Base-by-base conservation (phyloP, 1,140 invertebrate genomes). In the Anoplophora glabripennis region DNA sequence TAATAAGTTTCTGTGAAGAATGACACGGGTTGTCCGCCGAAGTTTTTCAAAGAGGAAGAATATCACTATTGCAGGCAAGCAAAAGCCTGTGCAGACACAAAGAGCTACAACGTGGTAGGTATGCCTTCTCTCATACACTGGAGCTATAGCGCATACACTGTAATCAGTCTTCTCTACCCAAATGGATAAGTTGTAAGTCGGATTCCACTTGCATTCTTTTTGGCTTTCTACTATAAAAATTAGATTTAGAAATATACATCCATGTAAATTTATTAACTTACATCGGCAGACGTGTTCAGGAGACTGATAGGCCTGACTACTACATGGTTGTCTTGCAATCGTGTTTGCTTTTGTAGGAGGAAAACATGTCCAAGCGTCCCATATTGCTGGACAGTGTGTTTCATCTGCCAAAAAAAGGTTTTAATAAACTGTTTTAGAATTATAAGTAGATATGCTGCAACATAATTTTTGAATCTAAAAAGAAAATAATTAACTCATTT, bases 321-420 rank as follows among this genome's bases (percentile, higher is more conserved):
- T 75, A 61, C 81, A 83, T 4, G 77, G 65, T 59, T 76, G 66
- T 4, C 56, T 68, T 0, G 73, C 71, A 4, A 65, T 59, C 1
- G 74, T 72, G 5, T 72, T 75, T 0, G 67, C 67, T 12, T 59
- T 44, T 4, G 76, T 70, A 8, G 61, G 40, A 7, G 67, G 64
- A 76, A 78, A 83, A 62, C 82, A 83, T 1, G 73, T 77, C 80
- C 81, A 83, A 0, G 75, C 81, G 52, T 83, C 82, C 70, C 81
- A 83, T 4, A 79, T 74, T 0, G 75, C 68, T 12, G 72, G 69
- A 64, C 81, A 82, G 38, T 65, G 48, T 15, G 64, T 57, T n/a
- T 53, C 53, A 58, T 12, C 71, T 71, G 28, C 40, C 65, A 63
- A 38, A 34, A 51, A 63, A 33, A 38, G 51, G 3, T 37, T 37